Conservation (phyloP, 2,797 vertebrate genomes). For the Limosa lapponica region DNA sequence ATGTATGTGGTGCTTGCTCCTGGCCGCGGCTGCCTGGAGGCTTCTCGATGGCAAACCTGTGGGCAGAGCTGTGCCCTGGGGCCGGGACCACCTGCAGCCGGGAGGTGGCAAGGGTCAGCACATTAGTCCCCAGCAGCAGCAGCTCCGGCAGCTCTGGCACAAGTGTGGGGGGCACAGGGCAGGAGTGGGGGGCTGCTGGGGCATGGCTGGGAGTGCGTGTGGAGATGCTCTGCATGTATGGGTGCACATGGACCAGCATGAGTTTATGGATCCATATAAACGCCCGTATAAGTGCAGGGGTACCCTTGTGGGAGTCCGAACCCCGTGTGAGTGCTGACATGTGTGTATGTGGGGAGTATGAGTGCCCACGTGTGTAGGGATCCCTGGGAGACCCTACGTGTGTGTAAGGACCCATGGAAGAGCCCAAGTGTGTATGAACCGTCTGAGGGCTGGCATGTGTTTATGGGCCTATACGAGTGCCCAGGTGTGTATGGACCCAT, state of each 20-base stretch:
- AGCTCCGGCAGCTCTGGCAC: neutral
- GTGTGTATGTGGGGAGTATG: neutral
- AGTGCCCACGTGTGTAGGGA: neutral
- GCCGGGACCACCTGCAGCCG: accelerated
- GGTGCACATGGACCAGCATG: neutral
- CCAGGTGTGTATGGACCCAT: accelerated
- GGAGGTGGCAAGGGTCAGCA: neutral
- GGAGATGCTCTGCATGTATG: accelerated
- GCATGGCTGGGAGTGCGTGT: accelerated
- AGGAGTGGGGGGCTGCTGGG: accelerated
- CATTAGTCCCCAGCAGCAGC: neutral
- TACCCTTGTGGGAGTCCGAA: accelerated
- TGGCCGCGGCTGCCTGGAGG: accelerated
- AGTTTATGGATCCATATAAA: neutral
- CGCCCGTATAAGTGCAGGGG: accelerated
- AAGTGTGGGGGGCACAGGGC: neutral
- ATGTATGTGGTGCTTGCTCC: neutral
- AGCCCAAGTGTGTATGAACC: accelerated
- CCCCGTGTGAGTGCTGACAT: accelerated
- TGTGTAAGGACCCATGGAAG: neutral
- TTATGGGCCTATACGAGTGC: accelerated
- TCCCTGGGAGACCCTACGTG: neutral
- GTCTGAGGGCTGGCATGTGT: neutral
- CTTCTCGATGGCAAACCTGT: neutral
- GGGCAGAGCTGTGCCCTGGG: neutral